Base-by-base conservation (phyloP, 2,797 vertebrate genomes). In the Chlorospingus flavigularis region DNA sequence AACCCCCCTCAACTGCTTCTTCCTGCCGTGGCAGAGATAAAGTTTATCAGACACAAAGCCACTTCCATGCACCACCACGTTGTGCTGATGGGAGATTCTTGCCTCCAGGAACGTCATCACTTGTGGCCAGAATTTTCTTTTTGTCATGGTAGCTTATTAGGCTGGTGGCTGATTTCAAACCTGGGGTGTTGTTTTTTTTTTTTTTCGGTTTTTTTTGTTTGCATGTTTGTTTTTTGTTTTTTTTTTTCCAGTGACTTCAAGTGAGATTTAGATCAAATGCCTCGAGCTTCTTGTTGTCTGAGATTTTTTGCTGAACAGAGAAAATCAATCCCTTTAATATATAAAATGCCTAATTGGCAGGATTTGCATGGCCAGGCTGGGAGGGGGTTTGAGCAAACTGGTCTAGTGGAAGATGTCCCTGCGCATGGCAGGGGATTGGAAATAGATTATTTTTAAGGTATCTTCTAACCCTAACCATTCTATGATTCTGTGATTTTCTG, bases 301-400 rank as follows among this genome's bases (percentile, higher is more conserved):
- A 24, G 28, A 2, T 10, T 26, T 90, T 78, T 86, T 74, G 18
- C 35, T 58, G 16, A 95, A 40, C 1, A 4, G 2, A 33, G 19
- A 67, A 58, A 72, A 80, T 40, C 50, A 20, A 6, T 40, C 28
- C 8, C 24, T 75, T 66, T 47, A 67, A 25, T 1, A 54, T 18
- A 47, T 0, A 0, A 66, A 86, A 48, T 42, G 3, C 2, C 4
- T 45, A 15, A 54, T 7, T 7, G 6, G 10, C 17, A 31, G 20
- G 5, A 10, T 20, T 6, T 2, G 2, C 6, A 10, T 30, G 35
- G 23, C 35, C 51, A 60, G 53, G 30, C 6, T 53, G 11, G 33
- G 24, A 45, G 5, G 15, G 21, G 3, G 1, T 53, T 24, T 28
- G 47, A 25, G 21, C 11, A 53, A 28, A 23, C 31, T 20, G 33